phyloP scores from a whole-genome alignment of 2,888 invertebrate species.

The Acleris literana region DNA sequence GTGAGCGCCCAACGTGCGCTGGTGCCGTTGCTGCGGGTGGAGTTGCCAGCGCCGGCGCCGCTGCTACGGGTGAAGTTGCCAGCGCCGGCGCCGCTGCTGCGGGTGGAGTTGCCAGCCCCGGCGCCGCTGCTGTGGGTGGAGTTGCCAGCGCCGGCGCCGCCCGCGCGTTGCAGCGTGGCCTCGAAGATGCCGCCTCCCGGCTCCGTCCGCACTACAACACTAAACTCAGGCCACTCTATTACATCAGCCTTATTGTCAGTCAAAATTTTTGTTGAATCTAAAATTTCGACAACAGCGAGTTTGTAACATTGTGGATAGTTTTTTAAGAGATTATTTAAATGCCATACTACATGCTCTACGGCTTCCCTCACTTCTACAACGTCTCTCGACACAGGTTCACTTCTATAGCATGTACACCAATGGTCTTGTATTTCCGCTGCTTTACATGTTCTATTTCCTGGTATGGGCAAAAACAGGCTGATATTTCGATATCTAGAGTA shows the following conservation, averaged over 20 bases:
- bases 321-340: conserved; percentile 85
- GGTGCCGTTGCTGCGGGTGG: neutral
- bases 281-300: conserved; percentile 74
- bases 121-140: neutral
- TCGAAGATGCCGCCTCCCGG: conserved; percentile 90
- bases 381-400: conserved; percentile 73
- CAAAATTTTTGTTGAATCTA: conserved; percentile 72
- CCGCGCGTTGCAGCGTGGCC: conserved; percentile 82
- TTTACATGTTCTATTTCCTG: conserved; percentile 87
- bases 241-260: conserved; percentile 66
- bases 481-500: conserved; percentile 77
- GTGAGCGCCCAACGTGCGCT: conserved; percentile 66
- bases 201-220: conserved; percentile 81
- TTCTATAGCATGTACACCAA: conserved; percentile 92
- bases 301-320: conserved; percentile 85
- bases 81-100: neutral
- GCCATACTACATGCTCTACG: conserved; percentile 82
- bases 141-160: neutral
- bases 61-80: too few species aligned
- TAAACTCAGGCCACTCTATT: conserved; percentile 78
- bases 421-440: conserved; percentile 89
- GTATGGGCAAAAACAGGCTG: conserved; percentile 89
- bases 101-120: too few species aligned
- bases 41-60: too few species aligned
- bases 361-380: conserved; percentile 79